Percentiles rank a stretch among this genome's conserved stretches.
phyloP scores from a whole-genome alignment of 2,113 vertebrate species.

The Peromyscus leucopus region DNA sequence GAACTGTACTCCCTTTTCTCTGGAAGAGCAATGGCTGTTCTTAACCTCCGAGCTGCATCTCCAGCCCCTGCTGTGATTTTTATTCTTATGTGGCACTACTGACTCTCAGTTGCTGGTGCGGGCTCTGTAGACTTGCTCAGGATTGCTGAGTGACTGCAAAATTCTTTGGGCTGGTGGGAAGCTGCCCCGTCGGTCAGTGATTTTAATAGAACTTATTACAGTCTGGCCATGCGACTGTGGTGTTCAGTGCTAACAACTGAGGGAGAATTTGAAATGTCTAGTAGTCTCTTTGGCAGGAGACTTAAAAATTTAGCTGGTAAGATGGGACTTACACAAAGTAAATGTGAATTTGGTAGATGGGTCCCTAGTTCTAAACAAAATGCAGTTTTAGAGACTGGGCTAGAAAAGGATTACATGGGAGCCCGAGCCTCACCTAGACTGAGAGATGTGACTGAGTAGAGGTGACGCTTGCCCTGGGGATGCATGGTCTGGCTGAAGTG shows the following conservation, averaged over 20 bases:
- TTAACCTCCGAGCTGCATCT: not conserved
- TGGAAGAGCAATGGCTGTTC: not conserved
- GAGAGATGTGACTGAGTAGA: not conserved
- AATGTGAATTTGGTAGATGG: not conserved
- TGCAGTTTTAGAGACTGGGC: not conserved
- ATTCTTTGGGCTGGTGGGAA: not conserved
- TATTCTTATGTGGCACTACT: not conserved
- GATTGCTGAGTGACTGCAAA: not conserved
- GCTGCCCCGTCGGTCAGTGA: not conserved
- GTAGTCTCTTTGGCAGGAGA: not conserved
- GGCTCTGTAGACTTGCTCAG: not conserved
- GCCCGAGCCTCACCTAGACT: too few relatives aligned
- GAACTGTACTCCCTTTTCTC: not conserved
- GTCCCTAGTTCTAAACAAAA: not conserved
- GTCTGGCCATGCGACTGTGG: not conserved
- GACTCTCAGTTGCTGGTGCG: not conserved
- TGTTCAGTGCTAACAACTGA: not conserved
- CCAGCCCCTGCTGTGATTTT: not conserved
- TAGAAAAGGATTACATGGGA: not conserved
- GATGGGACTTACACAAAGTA: not conserved
- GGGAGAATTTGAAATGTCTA: not conserved
- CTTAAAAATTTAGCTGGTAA: not conserved
- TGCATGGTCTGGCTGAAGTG: accelerated
- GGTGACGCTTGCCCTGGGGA: accelerated
- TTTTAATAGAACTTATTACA: not conserved